Percentiles rank a stretch among this genome's conserved stretches.
These are phyloP conservation scores for Gymnoscopelus microlampas DNA, from an alignment of 2,797 vertebrate species.

Conservation along the genomic window DNA sequence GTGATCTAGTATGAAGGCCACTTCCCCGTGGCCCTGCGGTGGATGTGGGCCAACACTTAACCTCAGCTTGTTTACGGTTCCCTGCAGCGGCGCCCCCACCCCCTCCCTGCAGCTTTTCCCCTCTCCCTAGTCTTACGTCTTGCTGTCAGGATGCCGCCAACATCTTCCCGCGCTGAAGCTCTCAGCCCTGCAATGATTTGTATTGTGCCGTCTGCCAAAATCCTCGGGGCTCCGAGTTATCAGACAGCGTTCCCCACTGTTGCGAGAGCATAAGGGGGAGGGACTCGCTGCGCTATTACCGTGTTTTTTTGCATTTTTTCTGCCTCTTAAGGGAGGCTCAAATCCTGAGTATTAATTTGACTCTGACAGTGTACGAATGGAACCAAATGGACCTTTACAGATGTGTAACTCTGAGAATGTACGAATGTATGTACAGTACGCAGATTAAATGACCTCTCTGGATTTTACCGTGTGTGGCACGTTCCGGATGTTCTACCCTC, in stretches of 20 bases:
- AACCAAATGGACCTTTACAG: too few relatives aligned
- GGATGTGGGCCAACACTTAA: conserved; percentile 15
- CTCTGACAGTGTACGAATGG: too few relatives aligned
- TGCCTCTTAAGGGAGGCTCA: conserved; percentile 28
- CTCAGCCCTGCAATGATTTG: conserved; percentile 12
- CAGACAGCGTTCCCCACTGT: conserved; percentile 16
- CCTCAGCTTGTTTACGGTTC: conserved; percentile 13
- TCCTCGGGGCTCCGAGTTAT: conserved; percentile 30
- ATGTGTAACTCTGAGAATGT: too few relatives aligned
- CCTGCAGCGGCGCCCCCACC: neutral
- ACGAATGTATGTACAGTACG: too few relatives aligned
- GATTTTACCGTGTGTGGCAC: neutral
- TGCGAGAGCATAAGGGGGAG: conserved; percentile 31
- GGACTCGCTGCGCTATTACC: conserved; percentile 29
- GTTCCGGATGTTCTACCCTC: conserved; percentile 12
- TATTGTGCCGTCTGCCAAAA: conserved; percentile 32
- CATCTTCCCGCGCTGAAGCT: conserved; percentile 4
- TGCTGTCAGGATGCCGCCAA: conserved; percentile 8
- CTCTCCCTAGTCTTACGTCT: neutral
- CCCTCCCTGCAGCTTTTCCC: neutral
- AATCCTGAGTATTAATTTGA: too few relatives aligned
- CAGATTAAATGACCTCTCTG: too few relatives aligned
- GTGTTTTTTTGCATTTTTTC: conserved; percentile 38
- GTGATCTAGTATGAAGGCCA: neutral
- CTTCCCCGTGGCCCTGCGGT: conserved; percentile 1